Base-by-base conservation (phyloP, 1,140 invertebrate species). In the Centruroides sculpturatus region DNA sequence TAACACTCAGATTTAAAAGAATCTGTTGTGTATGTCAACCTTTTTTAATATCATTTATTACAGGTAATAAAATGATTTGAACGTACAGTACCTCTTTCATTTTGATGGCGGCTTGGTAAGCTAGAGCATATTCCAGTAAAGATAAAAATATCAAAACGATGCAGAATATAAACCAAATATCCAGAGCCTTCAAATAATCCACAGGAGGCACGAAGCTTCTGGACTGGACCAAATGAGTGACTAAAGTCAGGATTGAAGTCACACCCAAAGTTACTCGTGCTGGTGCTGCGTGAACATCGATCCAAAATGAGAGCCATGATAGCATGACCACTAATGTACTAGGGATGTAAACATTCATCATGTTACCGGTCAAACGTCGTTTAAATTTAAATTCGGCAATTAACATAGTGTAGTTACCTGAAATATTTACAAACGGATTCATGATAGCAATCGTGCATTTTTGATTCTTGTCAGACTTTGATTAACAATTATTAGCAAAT, bases 251-350 rank as follows among this genome's bases (percentile, higher is more conserved):
- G 9, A 81, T 73, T 0, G 81, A 83, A 3, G 81, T 82, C 52
- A 82, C 79, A 7, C 79, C 78, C 3, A 83, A 71, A 6, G 81
- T 79, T 9, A 81, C 79, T 35, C 81, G 67, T 12, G 78, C 81
- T 4, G 81, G 81, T 4, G 81, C 79, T 0, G 80, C 78, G 60
- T 82, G 79, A 5, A 82, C 79, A 65, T 82, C 80, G 74, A 82
- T 76, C 81, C 81, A 83, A 67, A 82, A 82, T 5, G 76, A 77
- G 23, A 83, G 79, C 82, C 82, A 83, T 4, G 79, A 81, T 50
- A 83, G 82, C 52, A 81, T 79, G 5, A 83, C 82, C 65, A 83
- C 83, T 23, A 83, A 69, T 54, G 81, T 81, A 13, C 80, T 82
- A 0, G 81, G 81, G 55, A 84, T 71, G 69, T 82, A 83, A 46